A percentile compares a stretch with the other conserved stretches of the same genome.
phyloP scores from a whole-genome alignment of 2,888 invertebrate genomes.

The Anorthoa munda region DNA sequence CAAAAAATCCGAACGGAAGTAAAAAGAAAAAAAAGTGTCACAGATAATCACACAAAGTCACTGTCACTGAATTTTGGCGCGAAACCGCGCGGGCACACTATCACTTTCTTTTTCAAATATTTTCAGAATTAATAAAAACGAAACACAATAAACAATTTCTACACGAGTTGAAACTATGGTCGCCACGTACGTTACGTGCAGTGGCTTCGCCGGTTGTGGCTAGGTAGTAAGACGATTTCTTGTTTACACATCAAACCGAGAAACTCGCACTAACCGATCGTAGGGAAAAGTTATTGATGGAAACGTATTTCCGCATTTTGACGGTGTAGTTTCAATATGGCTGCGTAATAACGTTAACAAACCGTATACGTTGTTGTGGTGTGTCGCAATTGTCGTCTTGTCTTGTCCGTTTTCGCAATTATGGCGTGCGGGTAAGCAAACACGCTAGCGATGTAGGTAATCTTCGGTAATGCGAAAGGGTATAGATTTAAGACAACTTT shows the following conservation, averaged over 20 bases:
- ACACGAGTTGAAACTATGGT: constrained; percentile 65
- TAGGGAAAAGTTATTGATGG: constrained; percentile 77
- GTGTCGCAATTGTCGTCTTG: constrained; percentile 77
- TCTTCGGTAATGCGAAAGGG: constrained; percentile 31
- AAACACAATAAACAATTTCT: constrained; percentile 55
- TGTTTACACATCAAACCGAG: constrained; percentile 81
- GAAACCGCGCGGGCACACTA: constrained; percentile 71
- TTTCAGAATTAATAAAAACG: constrained; percentile 42
- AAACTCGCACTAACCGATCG: constrained; percentile 78
- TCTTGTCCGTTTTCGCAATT: constrained; percentile 79
- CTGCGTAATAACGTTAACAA: constrained; percentile 78
- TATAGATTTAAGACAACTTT: not conserved
- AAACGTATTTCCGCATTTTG: constrained; percentile 81
- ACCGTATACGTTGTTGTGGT: constrained; percentile 70
- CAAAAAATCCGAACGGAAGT: constrained; percentile 68
- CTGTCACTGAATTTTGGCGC: constrained; percentile 79
- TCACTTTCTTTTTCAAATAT: constrained; percentile 69
- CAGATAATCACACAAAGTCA: constrained; percentile 78
- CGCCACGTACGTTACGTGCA: constrained; percentile 85
- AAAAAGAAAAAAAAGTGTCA: constrained; percentile 73
- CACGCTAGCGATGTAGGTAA: constrained; percentile 46
- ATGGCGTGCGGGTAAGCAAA: constrained; percentile 68
- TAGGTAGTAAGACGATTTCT: constrained; percentile 81
- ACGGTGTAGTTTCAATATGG: constrained; percentile 78
- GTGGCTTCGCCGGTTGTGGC: constrained; percentile 88